Evolutionary conservation across 2,888 invertebrate species (phyloP).

Genomic region (Ypsolopha sequella): DNA sequence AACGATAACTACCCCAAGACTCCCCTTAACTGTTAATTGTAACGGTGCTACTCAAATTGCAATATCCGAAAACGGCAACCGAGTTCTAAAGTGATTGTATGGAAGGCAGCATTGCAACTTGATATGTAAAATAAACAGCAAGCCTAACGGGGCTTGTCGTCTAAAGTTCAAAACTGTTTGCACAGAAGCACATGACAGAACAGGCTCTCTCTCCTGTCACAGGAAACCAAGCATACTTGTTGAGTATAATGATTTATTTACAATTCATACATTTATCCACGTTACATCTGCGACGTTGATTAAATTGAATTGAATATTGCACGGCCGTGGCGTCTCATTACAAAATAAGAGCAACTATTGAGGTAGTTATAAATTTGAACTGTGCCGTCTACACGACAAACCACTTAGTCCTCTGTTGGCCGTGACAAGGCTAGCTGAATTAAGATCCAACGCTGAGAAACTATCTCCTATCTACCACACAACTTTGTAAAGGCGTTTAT

Average conservation of each 20-base stretch:
- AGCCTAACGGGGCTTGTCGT: constrained; percentile 5
- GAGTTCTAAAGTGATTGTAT: too few species aligned
- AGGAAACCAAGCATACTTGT: constrained; percentile 17
- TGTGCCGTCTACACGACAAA: constrained; percentile 42
- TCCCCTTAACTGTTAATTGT: too few species aligned
- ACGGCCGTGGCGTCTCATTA: constrained; percentile 20
- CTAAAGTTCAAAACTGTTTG: constrained; percentile 8
- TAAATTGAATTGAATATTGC: constrained; percentile 25
- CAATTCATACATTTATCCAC: constrained; percentile 18
- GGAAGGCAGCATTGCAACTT: background rate
- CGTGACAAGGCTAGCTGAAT: constrained; percentile 28
- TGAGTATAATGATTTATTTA: constrained; percentile 21
- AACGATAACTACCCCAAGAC: too few species aligned
- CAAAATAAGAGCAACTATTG: constrained; percentile 35
- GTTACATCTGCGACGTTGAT: constrained; percentile 17
- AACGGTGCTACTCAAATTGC: too few species aligned
- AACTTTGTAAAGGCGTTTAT: background rate
- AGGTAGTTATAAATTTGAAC: constrained; percentile 28
- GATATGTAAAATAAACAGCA: background rate
- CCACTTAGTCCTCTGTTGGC: constrained; percentile 32
- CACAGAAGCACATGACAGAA: constrained; percentile 7
- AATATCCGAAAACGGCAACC: too few species aligned
- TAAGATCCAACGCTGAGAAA: constrained; percentile 15
- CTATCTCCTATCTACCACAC: constrained; percentile 3
- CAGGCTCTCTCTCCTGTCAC: constrained; percentile 25